Evolutionary conservation across 2,113 vertebrate species (phyloP), one percentile per base, ranked within the genome.

Genomic region (Isurus oxyrinchus): DNA sequence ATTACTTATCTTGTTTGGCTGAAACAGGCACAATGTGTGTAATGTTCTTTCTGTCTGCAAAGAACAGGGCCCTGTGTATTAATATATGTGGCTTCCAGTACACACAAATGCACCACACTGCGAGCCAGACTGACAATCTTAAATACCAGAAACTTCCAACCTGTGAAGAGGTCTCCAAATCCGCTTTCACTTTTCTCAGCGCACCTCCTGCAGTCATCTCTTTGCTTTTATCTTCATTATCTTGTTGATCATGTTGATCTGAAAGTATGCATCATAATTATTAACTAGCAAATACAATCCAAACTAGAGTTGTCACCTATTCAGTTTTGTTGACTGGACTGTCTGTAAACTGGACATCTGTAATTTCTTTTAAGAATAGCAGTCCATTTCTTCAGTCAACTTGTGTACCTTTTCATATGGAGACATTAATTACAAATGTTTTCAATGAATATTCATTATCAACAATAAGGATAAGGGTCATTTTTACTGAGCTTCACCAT

Each of bases 231-330:
- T 10, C 61, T 25, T 49, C 93, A 91, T 61, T 61, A 44, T 3
- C 66, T 95, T 55, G 94, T 72, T 72, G 94, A 95, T 53, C 40
- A 7, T 95, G 94, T 31, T 53, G 31, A 95, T 44, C 94, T 95
- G 49, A 55, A 63, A 95, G 49, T 69, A 31, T 1, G 16, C 19
- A 40, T 93, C 90, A 66, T 55, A 40, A 63, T 40, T 94, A 63
- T 0, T 94, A 40, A 94, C 40, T 93, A 93, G 40, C 27, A 63
- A 93, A 7, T n/a, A 40, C 6, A 63, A n/a, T 94, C 59, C 59
- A 63, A 93, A 57, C 14, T 61, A 40, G 90, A 63, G 31, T 21
- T 59, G 90, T 19, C 27, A 59, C 13, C 49, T 57, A 66, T 44
- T 23, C 53, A 57, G 86, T 55, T 55, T 55, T 88, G 5, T n/a